Percentiles rank a stretch among this genome's conserved stretches.
These are phyloP conservation scores for Patella depressa DNA, from an alignment of 2,888 invertebrate species.

Conservation along the genomic window DNA sequence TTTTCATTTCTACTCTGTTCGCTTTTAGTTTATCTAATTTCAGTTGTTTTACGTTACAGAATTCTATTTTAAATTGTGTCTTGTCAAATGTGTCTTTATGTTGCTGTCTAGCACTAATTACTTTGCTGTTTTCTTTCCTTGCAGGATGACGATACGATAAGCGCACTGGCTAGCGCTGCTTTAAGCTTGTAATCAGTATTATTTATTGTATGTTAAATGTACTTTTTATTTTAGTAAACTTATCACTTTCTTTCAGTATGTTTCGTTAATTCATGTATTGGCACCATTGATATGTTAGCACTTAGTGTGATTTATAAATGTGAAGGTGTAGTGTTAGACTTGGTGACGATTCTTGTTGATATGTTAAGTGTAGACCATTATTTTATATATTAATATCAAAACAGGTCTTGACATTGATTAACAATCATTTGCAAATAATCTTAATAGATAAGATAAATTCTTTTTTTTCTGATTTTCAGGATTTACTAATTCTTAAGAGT, in stretches of 20 bases:
- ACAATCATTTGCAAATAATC: too few species aligned
- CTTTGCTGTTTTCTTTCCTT: background rate
- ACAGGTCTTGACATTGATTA: too few species aligned
- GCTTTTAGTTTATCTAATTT: background rate
- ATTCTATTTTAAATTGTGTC: background rate
- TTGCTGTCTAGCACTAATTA: conserved; percentile 5
- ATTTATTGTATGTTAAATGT: background rate
- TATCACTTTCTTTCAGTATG: conserved; percentile 4
- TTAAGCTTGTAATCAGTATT: background rate
- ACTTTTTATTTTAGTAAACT: background rate
- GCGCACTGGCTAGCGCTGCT: background rate
- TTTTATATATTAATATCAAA: too few species aligned
- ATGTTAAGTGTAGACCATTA: too few species aligned
- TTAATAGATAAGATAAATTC: too few species aligned
- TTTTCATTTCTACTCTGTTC: background rate
- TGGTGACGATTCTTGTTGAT: too few species aligned
- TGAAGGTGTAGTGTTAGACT: too few species aligned
- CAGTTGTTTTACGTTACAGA: conserved; percentile 2
- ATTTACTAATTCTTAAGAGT: too few species aligned
- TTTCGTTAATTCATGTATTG: background rate
- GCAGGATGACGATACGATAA: background rate
- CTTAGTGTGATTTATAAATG: background rate
- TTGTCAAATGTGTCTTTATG: conserved; percentile 3
- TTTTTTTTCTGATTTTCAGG: too few species aligned
- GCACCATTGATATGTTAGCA: conserved; percentile 9